Evolutionary conservation across 2,888 invertebrate species (phyloP), one percentile per base, ranked within the genome.

Genomic region (Drosophila hawaiiensis): DNA sequence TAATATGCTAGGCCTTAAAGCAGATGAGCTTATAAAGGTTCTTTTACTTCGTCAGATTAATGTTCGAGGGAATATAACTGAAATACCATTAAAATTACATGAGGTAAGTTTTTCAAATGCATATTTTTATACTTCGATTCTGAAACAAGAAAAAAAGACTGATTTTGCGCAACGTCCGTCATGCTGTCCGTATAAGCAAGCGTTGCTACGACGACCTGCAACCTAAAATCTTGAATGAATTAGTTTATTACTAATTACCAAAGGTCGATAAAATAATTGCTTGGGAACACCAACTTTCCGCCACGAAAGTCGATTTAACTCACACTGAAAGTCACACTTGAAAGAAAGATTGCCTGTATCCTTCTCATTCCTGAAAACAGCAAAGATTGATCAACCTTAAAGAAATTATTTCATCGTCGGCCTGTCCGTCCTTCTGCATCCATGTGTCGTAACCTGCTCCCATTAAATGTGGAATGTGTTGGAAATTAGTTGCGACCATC

Each of bases 11-110:
- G 97, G 97, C 0, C 94, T 98, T 58, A 95, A 96, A 60, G 94
- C 95, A 58, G 96, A 96, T 60, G 96, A 96, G 82, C 95, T 98
- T 16, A 95, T 95, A 63, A 96, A 97, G 88, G 97, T 98, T 29
- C 94, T 97, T 33, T 93, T 97, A 33, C 94, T 95, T 88, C 93
- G 97, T 28, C 97, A 98, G 94, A 98, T 98, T 91, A 98, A 98
- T 91, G 98, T 98, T 29, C 95, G 98, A 12, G 98, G 98, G 4
- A 98, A 97, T 92, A 97, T 98, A 75, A 98, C 98, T 0, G 98
- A 98, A 92, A 98, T 98, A 84, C 98, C 98, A 5, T 94, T 98
- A 53, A 96, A 97, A 91, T 94, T 97, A 64, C 97, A 96, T 91
- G 98, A 98, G 95, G 97, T 96, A 92, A 78, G 74, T 70, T 28